phyloP scores from a whole-genome alignment of 1,140 invertebrate species.

The Andricus grossulariae region DNA sequence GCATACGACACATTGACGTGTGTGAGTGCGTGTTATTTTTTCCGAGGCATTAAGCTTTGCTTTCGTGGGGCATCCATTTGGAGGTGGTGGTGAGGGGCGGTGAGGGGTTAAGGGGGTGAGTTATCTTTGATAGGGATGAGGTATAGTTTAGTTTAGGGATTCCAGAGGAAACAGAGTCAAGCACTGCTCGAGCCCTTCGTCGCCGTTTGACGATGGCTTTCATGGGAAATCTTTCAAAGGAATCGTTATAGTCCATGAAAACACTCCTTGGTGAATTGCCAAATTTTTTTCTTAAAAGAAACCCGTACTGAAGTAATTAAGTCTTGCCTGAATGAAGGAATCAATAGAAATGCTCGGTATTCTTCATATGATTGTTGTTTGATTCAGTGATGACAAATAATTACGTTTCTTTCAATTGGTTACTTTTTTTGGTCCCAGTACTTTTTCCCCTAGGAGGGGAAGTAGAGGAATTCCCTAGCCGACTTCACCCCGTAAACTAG shows the following conservation, averaged over 20 bases:
- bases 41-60: conserved; percentile 73
- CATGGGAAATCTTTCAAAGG: conserved; percentile 36
- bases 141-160: conserved; percentile 70
- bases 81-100: background rate
- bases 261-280: conserved; percentile 25
- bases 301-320: background rate
- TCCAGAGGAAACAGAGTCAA: conserved; percentile 60
- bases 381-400: background rate
- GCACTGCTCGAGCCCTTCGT: conserved; percentile 40
- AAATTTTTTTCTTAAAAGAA: background rate
- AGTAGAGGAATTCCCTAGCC: no score
- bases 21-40: conserved; percentile 72
- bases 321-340: background rate
- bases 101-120: conserved; percentile 36
- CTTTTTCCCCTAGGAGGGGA: no score
- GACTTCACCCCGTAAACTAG: no score
- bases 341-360: background rate
- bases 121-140: conserved; percentile 62
- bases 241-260: conserved; percentile 29
- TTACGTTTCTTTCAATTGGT: no score
- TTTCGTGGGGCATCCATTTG: conserved; percentile 57
- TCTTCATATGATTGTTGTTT: no score
- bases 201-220: conserved; percentile 39
- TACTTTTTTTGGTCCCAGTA: no score
- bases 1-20: conserved; percentile 50